phyloP scores from a whole-genome alignment of 2,888 invertebrate genomes.

The Calliphora vomitoria region DNA sequence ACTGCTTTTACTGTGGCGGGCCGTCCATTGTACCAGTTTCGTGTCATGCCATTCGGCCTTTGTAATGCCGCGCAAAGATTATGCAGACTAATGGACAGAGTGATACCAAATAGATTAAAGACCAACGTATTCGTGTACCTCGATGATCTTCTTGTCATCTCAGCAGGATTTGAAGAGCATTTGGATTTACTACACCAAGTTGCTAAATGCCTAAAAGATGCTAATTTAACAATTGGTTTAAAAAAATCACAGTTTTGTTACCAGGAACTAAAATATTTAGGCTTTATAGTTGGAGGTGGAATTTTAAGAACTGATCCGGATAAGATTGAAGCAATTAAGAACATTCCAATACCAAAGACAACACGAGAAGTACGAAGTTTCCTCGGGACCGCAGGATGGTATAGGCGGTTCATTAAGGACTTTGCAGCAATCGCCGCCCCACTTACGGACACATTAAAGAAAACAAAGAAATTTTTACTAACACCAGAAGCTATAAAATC shows the following conservation, averaged over 20 bases:
- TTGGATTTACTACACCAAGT: background rate
- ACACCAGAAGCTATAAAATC: background rate
- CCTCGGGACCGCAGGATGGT: background rate
- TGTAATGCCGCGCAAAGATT: too few species aligned
- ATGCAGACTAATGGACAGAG: background rate
- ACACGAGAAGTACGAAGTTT: background rate
- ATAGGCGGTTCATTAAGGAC: background rate
- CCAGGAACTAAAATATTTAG: background rate
- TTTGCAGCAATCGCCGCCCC: background rate
- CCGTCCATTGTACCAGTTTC: too few species aligned
- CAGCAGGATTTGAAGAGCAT: background rate
- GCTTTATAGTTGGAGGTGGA: background rate
- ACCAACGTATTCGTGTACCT: background rate
- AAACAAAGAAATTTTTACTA: background rate
- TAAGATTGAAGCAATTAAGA: background rate
- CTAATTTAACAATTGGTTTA: background rate
- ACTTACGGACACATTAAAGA: slow-evolving; percentile 20
- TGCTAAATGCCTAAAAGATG: background rate
- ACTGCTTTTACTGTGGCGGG: background rate
- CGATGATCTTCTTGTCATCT: background rate
- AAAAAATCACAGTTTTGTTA: slow-evolving; percentile 11
- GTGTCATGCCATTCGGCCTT: too few species aligned
- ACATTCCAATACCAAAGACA: background rate
- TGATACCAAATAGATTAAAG: background rate
- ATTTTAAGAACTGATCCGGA: background rate